These are phyloP conservation scores for Babyrousa celebensis DNA, from an alignment of 2,797 vertebrate genomes.

Conservation along the genomic window DNA sequence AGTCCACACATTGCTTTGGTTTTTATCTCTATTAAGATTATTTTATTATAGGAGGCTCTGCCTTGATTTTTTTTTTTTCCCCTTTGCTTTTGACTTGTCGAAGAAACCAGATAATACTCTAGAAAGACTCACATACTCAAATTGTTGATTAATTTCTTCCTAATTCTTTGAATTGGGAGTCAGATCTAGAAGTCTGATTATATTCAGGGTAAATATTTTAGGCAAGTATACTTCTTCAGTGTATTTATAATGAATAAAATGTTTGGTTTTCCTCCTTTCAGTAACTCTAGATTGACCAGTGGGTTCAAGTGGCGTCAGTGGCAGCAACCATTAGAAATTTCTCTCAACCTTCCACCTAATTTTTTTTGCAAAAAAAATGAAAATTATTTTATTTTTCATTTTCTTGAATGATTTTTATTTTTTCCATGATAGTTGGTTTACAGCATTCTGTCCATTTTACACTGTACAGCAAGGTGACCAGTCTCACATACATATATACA, in stretches of 20 bases:
- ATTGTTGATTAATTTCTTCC: neutral
- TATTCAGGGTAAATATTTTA: neutral
- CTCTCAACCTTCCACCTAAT: neutral
- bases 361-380: neutral
- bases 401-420: too few relatives aligned
- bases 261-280: neutral
- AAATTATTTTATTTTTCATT: too few relatives aligned
- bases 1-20: too few relatives aligned
- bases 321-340: neutral
- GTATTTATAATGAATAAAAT: neutral
- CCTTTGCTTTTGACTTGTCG: neutral
- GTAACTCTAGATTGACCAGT: neutral
- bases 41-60: neutral
- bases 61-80: neutral
- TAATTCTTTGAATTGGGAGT: neutral
- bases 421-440: too few relatives aligned
- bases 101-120: neutral
- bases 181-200: neutral
- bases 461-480: too few relatives aligned
- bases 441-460: too few relatives aligned
- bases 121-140: neutral
- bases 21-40: neutral
- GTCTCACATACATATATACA: too few relatives aligned
- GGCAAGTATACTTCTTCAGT: neutral
- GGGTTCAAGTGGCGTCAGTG: neutral